A percentile compares a stretch with the other conserved stretches of the same genome.
These are phyloP conservation scores for Yponomeuta evonymella DNA, from an alignment of 2,888 invertebrate species.

Conservation along the genomic window DNA sequence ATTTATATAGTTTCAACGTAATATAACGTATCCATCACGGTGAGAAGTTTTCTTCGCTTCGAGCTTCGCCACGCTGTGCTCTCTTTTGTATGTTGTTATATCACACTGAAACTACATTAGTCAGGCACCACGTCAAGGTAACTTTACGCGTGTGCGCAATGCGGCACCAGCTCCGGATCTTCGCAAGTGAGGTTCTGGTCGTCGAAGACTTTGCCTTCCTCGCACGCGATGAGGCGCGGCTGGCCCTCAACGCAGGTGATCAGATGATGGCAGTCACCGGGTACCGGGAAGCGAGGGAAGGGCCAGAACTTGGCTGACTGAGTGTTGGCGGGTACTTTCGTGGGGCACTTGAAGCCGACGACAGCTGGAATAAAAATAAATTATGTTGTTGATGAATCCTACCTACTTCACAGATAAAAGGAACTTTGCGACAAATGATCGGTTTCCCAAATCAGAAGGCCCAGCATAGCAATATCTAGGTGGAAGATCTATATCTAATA, in stretches of 20 bases:
- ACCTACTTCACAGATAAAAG: background rate
- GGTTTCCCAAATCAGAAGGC: too few relatives aligned
- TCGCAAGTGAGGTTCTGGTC: constrained; percentile 89
- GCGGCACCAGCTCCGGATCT: constrained; percentile 79
- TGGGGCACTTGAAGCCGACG: constrained; percentile 94
- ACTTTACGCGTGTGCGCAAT: constrained; percentile 46
- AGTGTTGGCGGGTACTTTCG: constrained; percentile 86
- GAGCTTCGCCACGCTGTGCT: too few relatives aligned
- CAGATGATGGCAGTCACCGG: constrained; percentile 89
- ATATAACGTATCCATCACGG: too few relatives aligned
- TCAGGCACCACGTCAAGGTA: background rate
- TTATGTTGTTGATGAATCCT: background rate
- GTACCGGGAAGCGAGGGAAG: constrained; percentile 91
- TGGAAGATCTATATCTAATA: too few relatives aligned
- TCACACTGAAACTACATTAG: too few relatives aligned
- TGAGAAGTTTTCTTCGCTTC: too few relatives aligned
- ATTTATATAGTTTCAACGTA: too few relatives aligned
- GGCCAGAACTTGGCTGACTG: constrained; percentile 94
- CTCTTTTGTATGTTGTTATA: too few relatives aligned
- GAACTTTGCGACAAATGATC: background rate
- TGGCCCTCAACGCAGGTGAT: constrained; percentile 94
- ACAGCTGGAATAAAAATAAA: constrained; percentile 77
- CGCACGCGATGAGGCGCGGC: constrained; percentile 91
- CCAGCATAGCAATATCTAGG: too few relatives aligned
- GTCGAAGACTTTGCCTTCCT: constrained; percentile 91